Base-by-base conservation (phyloP, 1,140 invertebrate genomes). In the Lysiphlebus fabarum region DNA sequence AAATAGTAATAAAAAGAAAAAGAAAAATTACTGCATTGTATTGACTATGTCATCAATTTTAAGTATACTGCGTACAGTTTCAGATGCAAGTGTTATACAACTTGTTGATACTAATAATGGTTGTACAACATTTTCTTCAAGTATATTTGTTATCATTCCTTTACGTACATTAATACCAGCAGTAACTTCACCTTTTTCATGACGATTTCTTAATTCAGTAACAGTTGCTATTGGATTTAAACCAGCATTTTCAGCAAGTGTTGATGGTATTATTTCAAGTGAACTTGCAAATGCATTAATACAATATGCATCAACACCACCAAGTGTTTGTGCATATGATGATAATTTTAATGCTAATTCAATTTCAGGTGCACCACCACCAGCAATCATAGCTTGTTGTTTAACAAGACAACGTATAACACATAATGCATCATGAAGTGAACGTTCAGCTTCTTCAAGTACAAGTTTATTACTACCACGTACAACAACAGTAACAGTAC, bases 221-320 rank as follows among this genome's bases (percentile, higher is more conserved):
- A 99, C 96, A 1, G 96, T 99, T 50, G 91, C 84, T 73, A 99
- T 98, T 0, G 98, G 91, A 81, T 97, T 99, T 3, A 99, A 82
- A n/a, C 98, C 97, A 33, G 97, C 96, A 79, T 99, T 99, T 81
- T 99, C 98, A n/a, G 98, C 95, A 54, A 99, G 81, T 4, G 98
- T 99, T 53, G 90, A 96, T 4, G 98, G 98, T 72, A 99, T 93
- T 5, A 78, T 89, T 82, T 99, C 96, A 26, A 99, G 81, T 1
- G 97, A 95, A 74, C 98, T 92, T 7, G 96, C 95, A 83, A 93
- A 99, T 2, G 93, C 95, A 63, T 90, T 85, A 62, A 92, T 87
- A 72, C 96, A 99, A 75, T 98, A 98, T 50, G 96, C 92, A 75
- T 98, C 91, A 45, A 96, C 88, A 50, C 96, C 97, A 42, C 88